Base-by-base conservation (phyloP, 2,797 vertebrate species). In the Microcaecilia unicolor region DNA sequence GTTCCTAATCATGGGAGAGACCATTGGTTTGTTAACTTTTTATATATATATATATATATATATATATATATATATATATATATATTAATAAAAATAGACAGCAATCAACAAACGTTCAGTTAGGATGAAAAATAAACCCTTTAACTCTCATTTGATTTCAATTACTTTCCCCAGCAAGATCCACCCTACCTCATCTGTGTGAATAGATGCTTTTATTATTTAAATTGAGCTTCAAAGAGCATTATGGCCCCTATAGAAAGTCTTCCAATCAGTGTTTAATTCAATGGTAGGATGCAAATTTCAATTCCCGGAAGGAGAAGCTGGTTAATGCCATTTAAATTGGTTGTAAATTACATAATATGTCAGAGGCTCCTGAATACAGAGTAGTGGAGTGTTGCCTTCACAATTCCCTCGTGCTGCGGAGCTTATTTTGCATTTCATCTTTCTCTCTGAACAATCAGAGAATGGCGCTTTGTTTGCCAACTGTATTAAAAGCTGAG, bases 301-400 rank as follows among this genome's bases (percentile, higher is more conserved):
- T 74, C 67, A 80, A 81, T 75, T 83, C 80, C 80, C 80, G 81
- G 73, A 75, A 79, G n/a, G n/a, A n/a, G n/a, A n/a, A n/a, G n/a
- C n/a, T n/a, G n/a, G n/a, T 80, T 83, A 81, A 83, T 81, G 73
- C 70, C 70, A 72, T 80, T 83, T 83, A 81, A 83, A 83, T 83
- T 80, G 77, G 72, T 78, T 83, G 74, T 80, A 83, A 81, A 81
- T 83, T 81, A 78, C 78, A 79, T 20, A 20, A 8, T 19, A n/a
- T n/a, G n/a, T n/a, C n/a, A n/a, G n/a, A n/a, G n/a, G n/a, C n/a
- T n/a, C n/a, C n/a, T n/a, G n/a, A n/a, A n/a, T n/a, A n/a, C n/a
- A n/a, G n/a, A n/a, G n/a, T n/a, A n/a, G n/a, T n/a, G n/a, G n/a
- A n/a, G n/a, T n/a, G n/a, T n/a, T n/a, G n/a, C n/a, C n/a, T n/a